Base-by-base conservation (phyloP, 2,888 invertebrate genomes). In the Cinara cedri region DNA sequence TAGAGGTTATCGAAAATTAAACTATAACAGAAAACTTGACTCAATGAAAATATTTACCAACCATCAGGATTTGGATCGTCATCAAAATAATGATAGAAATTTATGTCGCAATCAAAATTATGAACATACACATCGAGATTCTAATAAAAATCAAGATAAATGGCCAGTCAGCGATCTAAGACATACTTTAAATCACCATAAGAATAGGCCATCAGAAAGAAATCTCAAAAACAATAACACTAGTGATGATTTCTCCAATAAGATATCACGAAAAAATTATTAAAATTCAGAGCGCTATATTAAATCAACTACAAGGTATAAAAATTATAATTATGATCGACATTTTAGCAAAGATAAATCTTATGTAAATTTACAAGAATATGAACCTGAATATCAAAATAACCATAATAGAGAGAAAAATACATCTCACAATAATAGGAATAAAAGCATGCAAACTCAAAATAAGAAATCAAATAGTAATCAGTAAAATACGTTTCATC, bases 101-200 rank as follows among this genome's bases (percentile, higher is more conserved):
- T n/a, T n/a, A n/a, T n/a, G n/a, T n/a, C n/a, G n/a, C n/a, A 76
- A 66, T 66, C 42, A 24, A 49, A 68, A n/a, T 46, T 34, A 70
- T 76, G 24, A 26, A 24, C 42, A 2, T 42, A 78, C 60, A 34
- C 16, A 68, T 3, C 57, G 9, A 42, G 49, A 68, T 16, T 46
- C 46, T 66, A 24, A 42, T 66, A 9, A 0, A 21, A 14, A 66
- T 49, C 57, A 68, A 60, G n/a, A 49, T 57, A 6, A 21, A 26
- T 19, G 44, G 24, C 19, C 68, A 46, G 66, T 76, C 1, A 57
- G 68, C 60, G 68, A 78, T 68, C 57, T 68, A 16, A 57, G 76
- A 60, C 57, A 78, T 55, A 66, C 66, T 55, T 44, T 76, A 46
- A 14, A 76, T 19, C 26, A 16, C 9, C 55, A 13, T 16, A 76